Evolutionary conservation across 2,888 invertebrate species (phyloP), one percentile per base, ranked within the genome.

Genomic region (Melangyna quadrimaculata): DNA sequence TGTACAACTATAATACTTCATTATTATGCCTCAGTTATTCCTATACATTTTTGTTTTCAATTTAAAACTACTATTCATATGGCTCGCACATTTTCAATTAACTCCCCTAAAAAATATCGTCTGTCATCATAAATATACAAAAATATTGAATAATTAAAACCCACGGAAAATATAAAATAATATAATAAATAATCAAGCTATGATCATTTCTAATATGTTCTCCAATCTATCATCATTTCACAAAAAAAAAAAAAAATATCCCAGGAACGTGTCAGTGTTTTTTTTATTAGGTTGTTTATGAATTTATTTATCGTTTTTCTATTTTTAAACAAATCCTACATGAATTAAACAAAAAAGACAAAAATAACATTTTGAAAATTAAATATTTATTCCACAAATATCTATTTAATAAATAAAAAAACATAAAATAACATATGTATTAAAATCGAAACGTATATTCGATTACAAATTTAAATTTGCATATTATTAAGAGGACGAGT

Each of bases 381-480:
- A 71, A 78, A 74, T 67, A 74, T 74, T 83, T 65, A 32, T 45
- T 45, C 2, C 35, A 29, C 24, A 69, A 71, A n/a, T n/a, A n/a
- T n/a, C n/a, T 57, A 75, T 63, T 61, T 0, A 35, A 35, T 8
- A 6, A 22, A 32, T 8, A 32, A 0, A 12, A 10, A n/a, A 57
- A 57, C 14, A 37, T 7, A 40, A 61, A 17, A 32, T 71, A 67
- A 51, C 51, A 59, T n/a, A 55, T 6, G 9, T 9, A 61, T n/a
- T 14, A 22, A 51, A 24, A 17, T 17, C 24, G 35, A 70, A 63
- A 70, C 45, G 29, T 35, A 35, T 59, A 70, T 83, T 57, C 63
- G 74, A 83, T 83, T 78, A 59, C 59, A 22, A 59, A 71, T 69
- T 78, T 67, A 32, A 63, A 78, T 83, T 75, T 78, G 65, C 78